phyloP scores from a whole-genome alignment of 2,113 vertebrate genomes.

The Phylloscopus trochilus region DNA sequence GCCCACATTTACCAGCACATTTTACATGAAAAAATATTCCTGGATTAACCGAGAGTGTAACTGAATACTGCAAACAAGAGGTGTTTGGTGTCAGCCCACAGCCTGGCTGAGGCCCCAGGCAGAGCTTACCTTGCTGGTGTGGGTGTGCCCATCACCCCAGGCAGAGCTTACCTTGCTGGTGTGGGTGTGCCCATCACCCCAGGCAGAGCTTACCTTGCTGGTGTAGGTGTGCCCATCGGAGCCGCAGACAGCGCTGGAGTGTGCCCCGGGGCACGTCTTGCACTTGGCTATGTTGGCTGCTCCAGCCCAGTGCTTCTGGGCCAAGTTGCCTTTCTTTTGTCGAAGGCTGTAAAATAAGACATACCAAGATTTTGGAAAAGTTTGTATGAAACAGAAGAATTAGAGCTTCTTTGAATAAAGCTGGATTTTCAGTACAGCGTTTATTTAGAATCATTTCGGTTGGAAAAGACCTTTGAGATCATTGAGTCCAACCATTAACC shows the following conservation, averaged over 20 bases:
- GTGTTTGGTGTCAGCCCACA: neutral
- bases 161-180: too few species aligned
- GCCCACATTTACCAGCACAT: neutral
- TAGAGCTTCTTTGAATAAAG: neutral
- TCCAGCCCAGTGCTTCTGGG: constrained; percentile 81
- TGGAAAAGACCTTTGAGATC: neutral
- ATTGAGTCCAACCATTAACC: neutral
- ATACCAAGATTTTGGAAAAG: neutral
- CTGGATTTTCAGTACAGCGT: neutral
- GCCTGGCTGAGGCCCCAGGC: neutral
- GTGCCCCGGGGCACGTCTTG: constrained; percentile 76
- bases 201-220: neutral
- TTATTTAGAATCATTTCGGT: neutral
- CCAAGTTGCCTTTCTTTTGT: constrained; percentile 75
- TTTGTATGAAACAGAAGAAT: neutral
- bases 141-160: constrained; percentile 82
- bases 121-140: too few species aligned
- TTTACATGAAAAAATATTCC: neutral
- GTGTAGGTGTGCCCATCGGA: constrained; percentile 51
- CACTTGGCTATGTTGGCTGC: constrained; percentile 80
- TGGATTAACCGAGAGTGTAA: rapidly evolving
- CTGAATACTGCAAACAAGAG: rapidly evolving
- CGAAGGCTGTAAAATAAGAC: constrained; percentile 58
- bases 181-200: too few species aligned
- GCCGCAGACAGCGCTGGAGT: constrained; percentile 72